phyloP scores from a whole-genome alignment of 2,888 invertebrate genomes.

The Actias luna region DNA sequence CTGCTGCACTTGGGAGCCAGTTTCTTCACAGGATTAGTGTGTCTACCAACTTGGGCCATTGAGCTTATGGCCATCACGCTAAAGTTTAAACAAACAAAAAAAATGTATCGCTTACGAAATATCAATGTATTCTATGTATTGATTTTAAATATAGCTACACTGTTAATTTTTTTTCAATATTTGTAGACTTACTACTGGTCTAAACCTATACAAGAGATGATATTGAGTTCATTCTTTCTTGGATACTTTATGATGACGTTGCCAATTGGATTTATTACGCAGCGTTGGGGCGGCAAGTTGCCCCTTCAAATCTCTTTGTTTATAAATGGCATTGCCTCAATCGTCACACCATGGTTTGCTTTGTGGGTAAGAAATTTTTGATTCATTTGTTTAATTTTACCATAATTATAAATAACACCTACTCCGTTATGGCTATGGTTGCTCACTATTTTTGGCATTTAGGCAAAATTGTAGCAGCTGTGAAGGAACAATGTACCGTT shows the following conservation, averaged over 20 bases:
- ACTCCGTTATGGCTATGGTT: too few relatives aligned
- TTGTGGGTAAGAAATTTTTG: slow-evolving; percentile 41
- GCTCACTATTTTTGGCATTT: too few relatives aligned
- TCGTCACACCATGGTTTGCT: slow-evolving; percentile 52
- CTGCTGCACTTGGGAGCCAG: too few relatives aligned
- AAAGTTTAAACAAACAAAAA: too few relatives aligned
- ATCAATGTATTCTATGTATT: too few relatives aligned
- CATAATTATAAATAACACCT: not conserved
- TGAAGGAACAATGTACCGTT: too few relatives aligned
- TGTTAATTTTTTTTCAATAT: not conserved
- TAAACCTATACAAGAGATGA: slow-evolving; percentile 55
- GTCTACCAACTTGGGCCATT: too few relatives aligned
- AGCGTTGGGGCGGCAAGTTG: slow-evolving; percentile 83
- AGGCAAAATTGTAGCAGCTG: too few relatives aligned
- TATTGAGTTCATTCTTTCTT: slow-evolving; percentile 73
- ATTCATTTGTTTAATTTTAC: not conserved
- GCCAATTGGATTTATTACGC: slow-evolving; percentile 80
- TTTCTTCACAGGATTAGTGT: too few relatives aligned
- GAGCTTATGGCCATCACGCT: too few relatives aligned
- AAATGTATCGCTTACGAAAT: too few relatives aligned
- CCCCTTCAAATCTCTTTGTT: slow-evolving; percentile 67
- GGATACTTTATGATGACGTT: slow-evolving; percentile 78
- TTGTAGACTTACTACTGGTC: slow-evolving; percentile 55
- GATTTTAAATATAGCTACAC: too few relatives aligned
- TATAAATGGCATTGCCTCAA: slow-evolving; percentile 37